Evolutionary conservation across 2,797 vertebrate genomes (phyloP).

Genomic region (Acridotheres tristis): DNA sequence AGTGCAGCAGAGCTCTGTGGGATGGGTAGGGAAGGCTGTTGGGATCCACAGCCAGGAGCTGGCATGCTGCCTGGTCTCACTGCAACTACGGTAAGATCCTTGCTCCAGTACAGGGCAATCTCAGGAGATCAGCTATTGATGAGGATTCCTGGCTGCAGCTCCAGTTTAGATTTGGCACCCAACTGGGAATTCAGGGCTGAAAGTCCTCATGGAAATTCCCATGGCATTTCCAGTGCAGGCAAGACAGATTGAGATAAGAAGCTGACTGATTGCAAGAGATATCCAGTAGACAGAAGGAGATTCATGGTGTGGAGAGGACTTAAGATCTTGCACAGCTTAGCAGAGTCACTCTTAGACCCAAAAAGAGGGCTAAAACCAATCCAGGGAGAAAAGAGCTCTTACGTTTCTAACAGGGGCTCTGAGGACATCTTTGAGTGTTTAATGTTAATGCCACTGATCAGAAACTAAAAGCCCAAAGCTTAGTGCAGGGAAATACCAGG

Average conservation of each 20-base stretch:
- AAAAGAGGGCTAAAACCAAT: background rate
- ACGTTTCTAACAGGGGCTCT: background rate
- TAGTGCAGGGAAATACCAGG: background rate
- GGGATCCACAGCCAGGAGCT: background rate
- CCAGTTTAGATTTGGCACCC: background rate
- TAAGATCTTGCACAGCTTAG: background rate
- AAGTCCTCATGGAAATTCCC: background rate
- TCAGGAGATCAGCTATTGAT: background rate
- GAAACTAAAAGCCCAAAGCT: constrained; percentile 16
- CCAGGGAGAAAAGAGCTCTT: background rate
- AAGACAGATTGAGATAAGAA: background rate
- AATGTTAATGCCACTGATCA: constrained; percentile 10
- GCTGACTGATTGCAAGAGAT: background rate
- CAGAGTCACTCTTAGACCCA: background rate
- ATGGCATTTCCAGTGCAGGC: background rate
- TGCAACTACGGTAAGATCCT: background rate
- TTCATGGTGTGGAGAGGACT: background rate
- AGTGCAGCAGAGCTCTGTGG: background rate
- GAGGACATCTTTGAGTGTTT: background rate
- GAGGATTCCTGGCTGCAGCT: background rate
- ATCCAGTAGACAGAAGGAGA: background rate
- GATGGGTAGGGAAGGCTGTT: background rate
- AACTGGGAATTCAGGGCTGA: background rate
- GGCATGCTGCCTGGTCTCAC: background rate
- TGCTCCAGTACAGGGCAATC: rapidly evolving